phyloP scores from a whole-genome alignment of 2,888 invertebrate genomes.

The Machimus rusticus region DNA sequence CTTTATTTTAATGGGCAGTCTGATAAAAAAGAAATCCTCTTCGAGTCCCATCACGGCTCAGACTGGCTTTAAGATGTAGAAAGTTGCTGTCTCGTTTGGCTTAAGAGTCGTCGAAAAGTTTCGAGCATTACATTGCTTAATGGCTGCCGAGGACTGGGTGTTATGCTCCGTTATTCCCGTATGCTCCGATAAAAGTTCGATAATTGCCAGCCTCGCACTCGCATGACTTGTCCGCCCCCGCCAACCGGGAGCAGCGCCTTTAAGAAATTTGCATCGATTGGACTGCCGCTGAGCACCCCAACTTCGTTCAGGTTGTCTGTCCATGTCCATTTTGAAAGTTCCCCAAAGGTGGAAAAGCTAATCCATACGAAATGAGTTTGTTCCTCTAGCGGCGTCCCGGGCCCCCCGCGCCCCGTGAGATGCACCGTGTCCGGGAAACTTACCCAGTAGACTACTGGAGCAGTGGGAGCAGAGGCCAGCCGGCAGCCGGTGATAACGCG shows the following conservation, averaged over 20 bases:
- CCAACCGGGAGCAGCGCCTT: not conserved
- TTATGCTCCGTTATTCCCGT: not conserved
- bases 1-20: not conserved
- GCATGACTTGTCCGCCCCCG: not conserved
- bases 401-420: not conserved
- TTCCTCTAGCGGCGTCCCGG: not conserved
- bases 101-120: not conserved
- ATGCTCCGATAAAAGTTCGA: not conserved
- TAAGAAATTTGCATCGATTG: not conserved
- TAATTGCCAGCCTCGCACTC: not conserved
- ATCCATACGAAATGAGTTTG: not conserved
- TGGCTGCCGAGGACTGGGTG: not conserved
- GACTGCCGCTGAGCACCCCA: not conserved
- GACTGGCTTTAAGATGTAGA: not conserved
- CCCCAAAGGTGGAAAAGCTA: not conserved
- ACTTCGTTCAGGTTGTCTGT: slow-evolving; percentile 5
- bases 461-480: slow-evolving; percentile 6
- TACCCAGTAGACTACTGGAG: slow-evolving; percentile 19
- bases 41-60: not conserved
- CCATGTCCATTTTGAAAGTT: slow-evolving; percentile 22
- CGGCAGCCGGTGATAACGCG: not conserved
- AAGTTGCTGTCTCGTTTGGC: not conserved
- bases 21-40: not conserved
- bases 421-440: not conserved
- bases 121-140: not conserved